Percentiles rank a stretch among this genome's conserved stretches.
Conservation (phyloP, 1,140 invertebrate genomes). For the Arctopsyche grandis region DNA sequence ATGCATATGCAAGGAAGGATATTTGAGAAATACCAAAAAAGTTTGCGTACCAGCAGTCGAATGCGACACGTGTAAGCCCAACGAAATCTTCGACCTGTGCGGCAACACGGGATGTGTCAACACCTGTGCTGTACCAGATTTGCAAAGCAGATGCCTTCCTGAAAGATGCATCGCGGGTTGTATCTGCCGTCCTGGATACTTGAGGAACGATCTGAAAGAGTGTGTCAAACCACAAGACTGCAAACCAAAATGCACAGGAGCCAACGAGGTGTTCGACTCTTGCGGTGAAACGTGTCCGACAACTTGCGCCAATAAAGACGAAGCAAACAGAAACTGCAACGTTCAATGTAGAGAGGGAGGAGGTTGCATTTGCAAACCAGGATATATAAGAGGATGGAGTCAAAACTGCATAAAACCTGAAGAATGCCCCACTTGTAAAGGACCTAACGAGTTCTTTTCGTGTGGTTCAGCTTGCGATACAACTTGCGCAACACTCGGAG, state of each 20-base stretch:
- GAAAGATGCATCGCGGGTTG: conserved; percentile 13
- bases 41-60: conserved; percentile 7
- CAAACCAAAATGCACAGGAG: background rate
- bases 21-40: conserved; percentile 29
- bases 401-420: conserved; percentile 6
- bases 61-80: conserved; percentile 15
- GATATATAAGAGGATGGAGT: background rate
- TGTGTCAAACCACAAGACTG: conserved; percentile 22
- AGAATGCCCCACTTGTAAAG: conserved; percentile 2
- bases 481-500: conserved; percentile 4
- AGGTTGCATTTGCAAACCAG: conserved; percentile 5
- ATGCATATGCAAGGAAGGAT: conserved; percentile 12
- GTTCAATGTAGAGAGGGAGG: background rate
- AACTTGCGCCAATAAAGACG: conserved; percentile 29
- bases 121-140: conserved; percentile 38
- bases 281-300: conserved; percentile 46
- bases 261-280: background rate
- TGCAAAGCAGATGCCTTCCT: background rate
- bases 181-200: conserved; percentile 7
- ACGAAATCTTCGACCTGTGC: conserved; percentile 27
- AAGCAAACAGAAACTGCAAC: conserved; percentile 29
- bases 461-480: conserved; percentile 32
- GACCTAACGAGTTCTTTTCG: conserved; percentile 4
- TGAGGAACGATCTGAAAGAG: conserved; percentile 1
- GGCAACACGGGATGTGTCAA: conserved; percentile 44